Base-by-base conservation (phyloP, 1,140 invertebrate genomes). In the Drosophila sechellia region DNA sequence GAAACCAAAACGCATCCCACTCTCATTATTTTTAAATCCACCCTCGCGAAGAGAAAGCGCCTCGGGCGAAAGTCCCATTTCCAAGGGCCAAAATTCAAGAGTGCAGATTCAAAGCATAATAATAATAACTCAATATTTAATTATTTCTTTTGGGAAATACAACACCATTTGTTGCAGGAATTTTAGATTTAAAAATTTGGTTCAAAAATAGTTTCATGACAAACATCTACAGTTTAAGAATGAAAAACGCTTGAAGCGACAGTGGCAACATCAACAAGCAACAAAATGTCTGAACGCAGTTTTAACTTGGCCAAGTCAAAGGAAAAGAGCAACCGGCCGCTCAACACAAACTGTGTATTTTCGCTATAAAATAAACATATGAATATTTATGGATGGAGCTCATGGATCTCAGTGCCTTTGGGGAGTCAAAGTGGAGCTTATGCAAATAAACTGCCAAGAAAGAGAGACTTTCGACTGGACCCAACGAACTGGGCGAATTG, bases 301-400 rank as follows among this genome's bases (percentile, higher is more conserved):
- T 31, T 20, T 5, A 35, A 40, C 53, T 55, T 50, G 49, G 27
- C 45, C 27, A 72, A 72, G 37, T 37, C 15, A 25, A 40, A 45
- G 39, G 31, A 13, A n/a, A 46, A 31, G 34, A 10, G 20, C 11
- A 35, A 35, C 17, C 10, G 15, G 8, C 0, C 15, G 17, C 17
- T 17, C 34, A 12, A 17, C 17, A 17, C 20, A 17, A 15, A 13
- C 22, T 69, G 35, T 40, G 37, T 54, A 48, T 54, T 53, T 60
- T 58, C 61, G 64, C 50, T 20, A 65, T 86, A 60, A 78, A 86
- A 86, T 86, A 85, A 78, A 85, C 69, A 86, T 86, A 81, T 78
- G 68, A 85, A 86, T 80, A 86, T 86, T 86, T 70, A 86, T 85
- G 68, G 43, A 66, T 55, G 43, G 40, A 69, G 27, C 31, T 54